phyloP scores from a whole-genome alignment of 2,113 vertebrate species.

The Coptodon bakossiorum region DNA sequence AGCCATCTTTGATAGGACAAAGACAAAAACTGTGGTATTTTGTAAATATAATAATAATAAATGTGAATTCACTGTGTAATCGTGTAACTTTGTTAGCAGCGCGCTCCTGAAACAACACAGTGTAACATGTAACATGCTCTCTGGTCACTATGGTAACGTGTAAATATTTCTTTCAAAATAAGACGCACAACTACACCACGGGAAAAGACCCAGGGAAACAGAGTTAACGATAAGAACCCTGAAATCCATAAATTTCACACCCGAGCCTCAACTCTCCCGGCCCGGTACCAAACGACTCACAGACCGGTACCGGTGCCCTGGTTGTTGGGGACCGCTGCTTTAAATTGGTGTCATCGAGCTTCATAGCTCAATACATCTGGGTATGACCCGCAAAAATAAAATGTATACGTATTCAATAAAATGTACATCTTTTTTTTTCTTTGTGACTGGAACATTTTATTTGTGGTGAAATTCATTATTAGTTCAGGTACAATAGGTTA shows the following conservation, averaged over 20 bases:
- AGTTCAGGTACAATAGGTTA: not conserved
- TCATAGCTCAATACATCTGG: not conserved
- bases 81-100: not conserved
- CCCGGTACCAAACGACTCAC: not conserved
- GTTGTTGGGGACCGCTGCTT: not conserved
- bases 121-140: not conserved
- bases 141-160: not conserved
- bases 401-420: not conserved
- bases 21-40: not conserved
- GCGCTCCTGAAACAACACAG: not conserved
- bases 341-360: not conserved
- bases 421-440: fast-evolving
- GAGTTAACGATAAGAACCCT: not conserved
- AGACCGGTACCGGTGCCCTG: not conserved
- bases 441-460: not conserved
- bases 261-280: not conserved
- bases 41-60: not conserved
- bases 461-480: not conserved
- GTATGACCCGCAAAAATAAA: not conserved
- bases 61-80: not conserved
- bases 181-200: not conserved
- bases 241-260: not conserved
- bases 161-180: not conserved
- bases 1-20: not conserved
- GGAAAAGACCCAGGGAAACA: not conserved